phyloP scores from a whole-genome alignment of 2,113 vertebrate genomes.

The Arothron firmamentum region DNA sequence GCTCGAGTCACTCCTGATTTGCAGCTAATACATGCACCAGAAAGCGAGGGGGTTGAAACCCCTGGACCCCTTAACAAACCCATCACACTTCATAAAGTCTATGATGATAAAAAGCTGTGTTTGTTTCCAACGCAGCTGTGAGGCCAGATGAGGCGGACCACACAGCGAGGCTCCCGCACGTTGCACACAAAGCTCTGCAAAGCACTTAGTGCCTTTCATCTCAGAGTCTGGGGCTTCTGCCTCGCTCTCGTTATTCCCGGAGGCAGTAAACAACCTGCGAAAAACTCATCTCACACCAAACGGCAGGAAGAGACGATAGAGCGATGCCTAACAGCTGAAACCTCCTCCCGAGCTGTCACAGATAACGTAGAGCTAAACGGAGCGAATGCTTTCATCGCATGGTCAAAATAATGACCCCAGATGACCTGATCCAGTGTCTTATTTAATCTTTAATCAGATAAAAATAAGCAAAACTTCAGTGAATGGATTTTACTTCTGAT shows the following conservation, averaged over 20 bases:
- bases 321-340: not conserved
- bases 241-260: not conserved
- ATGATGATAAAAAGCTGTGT: not conserved
- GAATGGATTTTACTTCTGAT: no score
- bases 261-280: not conserved
- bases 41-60: not conserved
- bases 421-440: not conserved
- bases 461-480: no score
- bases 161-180: slow-evolving; percentile 10
- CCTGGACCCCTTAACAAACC: slow-evolving; percentile 4
- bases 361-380: not conserved
- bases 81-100: slow-evolving; percentile 17
- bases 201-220: not conserved
- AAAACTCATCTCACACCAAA: not conserved
- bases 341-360: not conserved
- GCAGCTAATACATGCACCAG: not conserved
- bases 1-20: not conserved
- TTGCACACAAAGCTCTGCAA: not conserved
- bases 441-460: no score
- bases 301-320: not conserved
- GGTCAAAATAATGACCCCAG: no score
- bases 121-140: slow-evolving; percentile 30
- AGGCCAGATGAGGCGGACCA: slow-evolving; percentile 34
- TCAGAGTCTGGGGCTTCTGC: not conserved
- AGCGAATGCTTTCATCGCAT: no score